Base-by-base conservation (phyloP, 2,113 vertebrate genomes). In the Petromus typicus region DNA sequence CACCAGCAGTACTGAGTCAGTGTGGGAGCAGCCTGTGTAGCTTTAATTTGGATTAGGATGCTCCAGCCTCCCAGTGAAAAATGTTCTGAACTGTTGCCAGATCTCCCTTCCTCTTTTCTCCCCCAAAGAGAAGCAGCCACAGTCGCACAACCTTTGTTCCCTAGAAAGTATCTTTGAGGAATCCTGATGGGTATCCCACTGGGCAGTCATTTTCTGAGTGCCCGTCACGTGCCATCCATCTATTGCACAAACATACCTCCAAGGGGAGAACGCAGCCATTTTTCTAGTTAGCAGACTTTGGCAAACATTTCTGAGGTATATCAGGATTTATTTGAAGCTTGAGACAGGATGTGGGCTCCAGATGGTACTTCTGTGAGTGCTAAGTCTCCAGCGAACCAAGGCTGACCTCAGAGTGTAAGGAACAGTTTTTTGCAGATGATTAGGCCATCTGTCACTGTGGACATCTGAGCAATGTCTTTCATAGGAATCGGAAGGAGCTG, bases 261-360 rank as follows among this genome's bases (percentile, higher is more conserved):
- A 61, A 91, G 71, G 78, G 57, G 59, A 95, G 91, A 81, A 85
- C 67, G 27, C 73, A 54, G 63, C 48, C 2, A 82, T 95, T 67
- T 89, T 94, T 95, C 86, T 64, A 97, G 92, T 51, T 80, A 89
- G 79, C 93, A 86, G 80, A 91, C 63, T 96, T 75, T 91, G 95
- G 95, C 96, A 97, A 93, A 93, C 57, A 69, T 96, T 95, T 95
- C 91, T 40, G 92, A 97, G 93, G 97, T 96, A 89, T 96, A 97
- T 96, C 51, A 80, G 84, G 84, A 93, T 95, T 97, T 97, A 97
- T 97, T 80, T 90, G 94, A 97, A 95, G 94, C 89, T 88, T 73
- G 78, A 93, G 87, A 87, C 87, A 73, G 88, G 96, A 97, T 93
- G 93, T 97, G 97, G 95, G 76, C 84, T 95, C 97, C 97, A 97